A percentile compares a stretch with the other conserved stretches of the same genome.
Conservation (phyloP, 2,113 vertebrate genomes). For the Ginglymostoma cirratum region DNA sequence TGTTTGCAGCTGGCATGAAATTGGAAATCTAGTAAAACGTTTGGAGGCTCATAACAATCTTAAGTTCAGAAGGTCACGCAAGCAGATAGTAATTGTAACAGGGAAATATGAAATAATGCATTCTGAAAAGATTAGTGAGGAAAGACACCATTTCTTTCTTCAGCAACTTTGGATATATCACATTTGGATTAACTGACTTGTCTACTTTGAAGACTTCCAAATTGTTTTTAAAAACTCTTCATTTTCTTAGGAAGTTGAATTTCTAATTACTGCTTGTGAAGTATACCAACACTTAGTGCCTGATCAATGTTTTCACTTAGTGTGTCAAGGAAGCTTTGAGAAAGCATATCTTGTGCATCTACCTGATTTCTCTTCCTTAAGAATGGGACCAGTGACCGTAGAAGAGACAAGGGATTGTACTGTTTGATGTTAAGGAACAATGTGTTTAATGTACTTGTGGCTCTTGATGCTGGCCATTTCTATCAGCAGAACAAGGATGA, state of each 20-base stretch:
- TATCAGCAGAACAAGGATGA: not conserved
- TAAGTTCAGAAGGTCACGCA: not conserved
- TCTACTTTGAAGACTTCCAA: not conserved
- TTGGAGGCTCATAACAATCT: not conserved
- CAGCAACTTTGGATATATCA: not conserved
- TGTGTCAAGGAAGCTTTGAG: too few species aligned
- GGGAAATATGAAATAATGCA: not conserved
- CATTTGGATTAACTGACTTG: too few species aligned
- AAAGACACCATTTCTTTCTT: not conserved
- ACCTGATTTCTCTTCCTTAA: too few species aligned
- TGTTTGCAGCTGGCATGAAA: not conserved
- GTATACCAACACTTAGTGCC: too few species aligned
- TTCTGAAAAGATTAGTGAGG: not conserved
- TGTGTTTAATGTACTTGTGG: too few species aligned
- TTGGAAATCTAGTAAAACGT: not conserved
- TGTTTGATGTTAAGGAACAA: too few species aligned
- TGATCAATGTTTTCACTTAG: too few species aligned
- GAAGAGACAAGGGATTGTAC: too few species aligned
- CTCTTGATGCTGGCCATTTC: not conserved
- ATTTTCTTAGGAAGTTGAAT: not conserved
- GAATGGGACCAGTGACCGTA: too few species aligned
- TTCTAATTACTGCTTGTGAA: too few species aligned
- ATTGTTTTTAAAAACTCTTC: not conserved
- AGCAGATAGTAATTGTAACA: not conserved
- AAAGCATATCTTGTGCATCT: too few species aligned